Base-by-base conservation (phyloP, 1,140 invertebrate genomes). In the Drosophila hydei region DNA sequence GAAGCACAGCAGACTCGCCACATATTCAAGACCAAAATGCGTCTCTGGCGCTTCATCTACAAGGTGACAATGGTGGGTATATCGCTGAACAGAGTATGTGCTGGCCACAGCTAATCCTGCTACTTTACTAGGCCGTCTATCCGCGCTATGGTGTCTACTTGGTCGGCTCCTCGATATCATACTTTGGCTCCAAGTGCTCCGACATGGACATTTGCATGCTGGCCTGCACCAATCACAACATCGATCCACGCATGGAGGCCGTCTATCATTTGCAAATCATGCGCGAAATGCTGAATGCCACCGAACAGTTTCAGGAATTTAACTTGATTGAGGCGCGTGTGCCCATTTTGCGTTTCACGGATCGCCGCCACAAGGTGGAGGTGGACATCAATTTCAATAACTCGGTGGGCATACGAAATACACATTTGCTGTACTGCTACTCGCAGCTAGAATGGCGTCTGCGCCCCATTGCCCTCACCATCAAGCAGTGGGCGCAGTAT, bases 321-420 rank as follows among this genome's bases (percentile, higher is more conserved):
- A 94, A 97, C 85, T 90, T 99, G 60, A 99, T 99, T 74, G 94
- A 95, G 89, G 98, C 98, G 19, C 98, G 98, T 93, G 98, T 99
- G 60, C 98, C 98, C 5, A 98, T 99, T 70, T 92, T 99, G 38
- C 98, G 97, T 91, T 98, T 98, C 90, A 93, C 93, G 50, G 97
- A 98, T 92, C 92, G 92, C 4, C 92, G 92, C 11, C 93, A 94
- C 78, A 94, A 95, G 38, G 93, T 99, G 27, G 96, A 98, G 91
- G 96, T 99, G 30, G 98, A 99, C 93, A 93, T 99, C 8, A 99
- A 99, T 93, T 98, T 97, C 88, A 99, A 99, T 92, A 99, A 99
- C 91, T 93, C 95, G 23, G 98, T 99, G 18, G 98, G 98, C 21
- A 98, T 99, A 72, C 93, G 96, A 8, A 99, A 99, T 91, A 99